Percentiles rank a stretch among this genome's conserved stretches.
These are phyloP conservation scores for Drosophila littoralis DNA, from an alignment of 1,140 invertebrate genomes.

Conservation along the genomic window DNA sequence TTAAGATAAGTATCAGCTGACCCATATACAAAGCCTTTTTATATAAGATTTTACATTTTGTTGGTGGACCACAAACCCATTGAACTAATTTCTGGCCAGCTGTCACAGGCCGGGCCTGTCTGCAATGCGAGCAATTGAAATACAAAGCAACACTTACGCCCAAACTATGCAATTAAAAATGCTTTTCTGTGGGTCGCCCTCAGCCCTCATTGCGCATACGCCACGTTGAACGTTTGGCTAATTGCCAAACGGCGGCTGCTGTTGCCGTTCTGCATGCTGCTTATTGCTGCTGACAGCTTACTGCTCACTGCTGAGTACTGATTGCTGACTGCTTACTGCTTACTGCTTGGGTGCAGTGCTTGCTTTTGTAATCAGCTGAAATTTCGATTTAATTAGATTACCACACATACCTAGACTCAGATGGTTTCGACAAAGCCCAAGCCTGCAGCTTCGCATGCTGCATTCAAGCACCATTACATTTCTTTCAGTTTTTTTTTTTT, in stretches of 20 bases:
- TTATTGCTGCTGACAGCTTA: not conserved
- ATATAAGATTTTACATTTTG: not conserved
- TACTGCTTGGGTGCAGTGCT: not conserved
- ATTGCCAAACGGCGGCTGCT: conserved; percentile 40
- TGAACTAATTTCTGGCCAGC: conserved; percentile 50
- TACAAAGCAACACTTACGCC: conserved; percentile 25
- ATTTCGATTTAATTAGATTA: conserved; percentile 80
- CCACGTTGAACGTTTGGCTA: conserved; percentile 65
- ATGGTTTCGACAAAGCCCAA: conserved; percentile 32
- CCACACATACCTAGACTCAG: conserved; percentile 55
- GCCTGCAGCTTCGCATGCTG: conserved; percentile 39
- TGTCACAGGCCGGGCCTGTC: conserved; percentile 7
- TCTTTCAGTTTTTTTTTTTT: conserved; percentile 31
- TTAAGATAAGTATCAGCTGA: not conserved
- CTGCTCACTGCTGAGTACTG: not conserved
- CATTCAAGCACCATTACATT: conserved; percentile 60
- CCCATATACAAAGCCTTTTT: not conserved
- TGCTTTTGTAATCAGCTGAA: conserved; percentile 71
- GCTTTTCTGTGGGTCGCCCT: conserved; percentile 9
- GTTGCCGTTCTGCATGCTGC: conserved; percentile 24
- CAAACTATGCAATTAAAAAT: conserved; percentile 64
- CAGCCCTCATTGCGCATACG: conserved; percentile 62
- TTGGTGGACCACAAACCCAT: conserved; percentile 15
- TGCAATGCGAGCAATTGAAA: conserved; percentile 20
- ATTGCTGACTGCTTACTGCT: conserved; percentile 12